Base-by-base conservation (phyloP, 1,140 invertebrate genomes). In the Harpegnathos saltator region DNA sequence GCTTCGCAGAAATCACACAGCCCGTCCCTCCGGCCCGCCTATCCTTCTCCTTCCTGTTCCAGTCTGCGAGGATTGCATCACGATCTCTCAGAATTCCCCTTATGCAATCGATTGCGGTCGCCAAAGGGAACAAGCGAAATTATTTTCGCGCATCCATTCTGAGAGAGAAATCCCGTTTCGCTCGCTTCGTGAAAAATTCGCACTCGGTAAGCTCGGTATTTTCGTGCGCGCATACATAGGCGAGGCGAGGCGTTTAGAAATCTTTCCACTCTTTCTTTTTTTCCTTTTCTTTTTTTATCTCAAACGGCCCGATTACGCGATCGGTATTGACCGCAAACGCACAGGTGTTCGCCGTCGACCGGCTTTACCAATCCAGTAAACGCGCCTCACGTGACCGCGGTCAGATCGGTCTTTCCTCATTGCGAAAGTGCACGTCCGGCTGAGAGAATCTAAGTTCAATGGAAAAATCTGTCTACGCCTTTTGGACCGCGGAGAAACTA, bases 401-500 rank as follows among this genome's bases (percentile, higher is more conserved):
- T 72, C 52, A 65, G 59, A 84, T 87, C 78, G 63, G 58, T 85
- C 84, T 83, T 88, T 89, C 63, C 83, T 62, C 73, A 52, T 89
- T 88, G 74, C 80, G 80, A 89, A 89, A 89, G 24, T 56, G 1
- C 58, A 83, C 50, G 56, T 89, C 87, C 87, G 86, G 86, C 68
- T 89, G 48, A 62, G 48, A 62, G 71, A 88, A 83, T 88, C 72
- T 54, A 85, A 72, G 72, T 56, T 44, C 66, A 50, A n/a, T 14
- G 15, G 44, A 69, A 84, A 84, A 84, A 74, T 81, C 44, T n/a
- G 59, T 54, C 66, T 61, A 52, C 73, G 58, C 48, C 15, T 72
- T 72, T n/a, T 26, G 24, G 11, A 50, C 17, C 17, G 29, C 19
- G 1, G 12, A 17, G 15, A 17, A 65, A 65, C 14, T 24, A 50